phyloP scores from a whole-genome alignment of 2,797 vertebrate genomes.

The Vespertilio murinus region DNA sequence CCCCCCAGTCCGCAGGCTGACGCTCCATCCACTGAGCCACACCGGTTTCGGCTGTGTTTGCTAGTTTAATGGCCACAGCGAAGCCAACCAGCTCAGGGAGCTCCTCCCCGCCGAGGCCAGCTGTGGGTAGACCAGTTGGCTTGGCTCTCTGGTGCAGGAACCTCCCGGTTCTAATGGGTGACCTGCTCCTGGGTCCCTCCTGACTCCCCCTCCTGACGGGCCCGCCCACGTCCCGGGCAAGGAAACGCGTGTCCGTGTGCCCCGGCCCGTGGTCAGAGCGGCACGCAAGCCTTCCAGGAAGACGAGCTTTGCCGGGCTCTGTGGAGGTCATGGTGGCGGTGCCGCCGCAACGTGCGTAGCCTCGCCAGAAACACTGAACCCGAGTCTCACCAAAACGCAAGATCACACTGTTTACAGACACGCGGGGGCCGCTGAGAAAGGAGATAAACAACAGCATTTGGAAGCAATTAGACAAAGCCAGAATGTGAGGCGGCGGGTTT shows the following conservation, averaged over 20 bases:
- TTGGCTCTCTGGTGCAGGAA: neutral
- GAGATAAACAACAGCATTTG: neutral
- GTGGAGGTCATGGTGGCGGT: neutral
- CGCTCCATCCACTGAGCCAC: too few species aligned
- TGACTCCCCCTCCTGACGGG: neutral
- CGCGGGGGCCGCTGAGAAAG: neutral
- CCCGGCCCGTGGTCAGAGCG: neutral
- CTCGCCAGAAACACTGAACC: neutral
- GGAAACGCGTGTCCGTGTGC: neutral
- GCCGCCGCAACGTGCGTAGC: neutral
- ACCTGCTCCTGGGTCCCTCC: neutral
- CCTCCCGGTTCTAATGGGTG: neutral
- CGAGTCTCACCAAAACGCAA: neutral
- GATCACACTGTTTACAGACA: neutral
- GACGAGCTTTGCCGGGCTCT: neutral
- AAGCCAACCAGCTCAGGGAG: neutral
- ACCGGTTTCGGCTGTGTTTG: neutral
- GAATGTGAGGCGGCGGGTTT: neutral
- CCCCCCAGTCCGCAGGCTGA: too few species aligned
- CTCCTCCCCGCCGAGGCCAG: neutral
- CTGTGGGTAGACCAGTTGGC: neutral
- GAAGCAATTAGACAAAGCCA: neutral
- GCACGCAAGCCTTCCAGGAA: neutral
- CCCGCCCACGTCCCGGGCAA: neutral
- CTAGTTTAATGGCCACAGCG: neutral